These are phyloP conservation scores for Poecilia latipinna DNA, from an alignment of 2,113 vertebrate species.

Conservation along the genomic window DNA sequence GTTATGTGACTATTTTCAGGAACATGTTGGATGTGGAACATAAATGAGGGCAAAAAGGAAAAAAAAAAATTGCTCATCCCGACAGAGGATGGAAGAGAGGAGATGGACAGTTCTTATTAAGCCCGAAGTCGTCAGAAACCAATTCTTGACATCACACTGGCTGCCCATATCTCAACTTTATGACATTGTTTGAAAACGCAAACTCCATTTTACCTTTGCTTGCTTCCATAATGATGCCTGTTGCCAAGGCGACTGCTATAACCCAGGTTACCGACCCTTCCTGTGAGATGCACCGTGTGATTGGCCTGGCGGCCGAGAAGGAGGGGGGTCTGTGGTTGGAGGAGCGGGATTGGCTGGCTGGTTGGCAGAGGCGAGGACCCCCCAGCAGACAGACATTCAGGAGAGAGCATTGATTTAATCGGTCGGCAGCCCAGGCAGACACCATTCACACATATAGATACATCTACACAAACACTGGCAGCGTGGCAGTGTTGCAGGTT, in stretches of 20 bases:
- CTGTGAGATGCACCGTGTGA: conserved; percentile 59
- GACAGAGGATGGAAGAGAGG: neutral
- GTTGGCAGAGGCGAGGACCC: conserved; percentile 48
- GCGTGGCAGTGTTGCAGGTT: conserved; percentile 35
- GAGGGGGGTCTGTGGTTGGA: conserved; percentile 16
- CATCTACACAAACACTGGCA: conserved; percentile 24
- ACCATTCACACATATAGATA: conserved; percentile 11
- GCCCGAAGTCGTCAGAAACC: conserved; percentile 18
- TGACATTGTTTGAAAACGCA: conserved; percentile 24
- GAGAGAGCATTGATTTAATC: conserved; percentile 73
- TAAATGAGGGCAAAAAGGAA: conserved; percentile 16
- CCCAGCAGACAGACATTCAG: conserved; percentile 57
- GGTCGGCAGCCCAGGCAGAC: conserved; percentile 55
- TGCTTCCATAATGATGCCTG: conserved; percentile 60
- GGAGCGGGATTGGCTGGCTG: conserved; percentile 58
- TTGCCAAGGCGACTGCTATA: conserved; percentile 73
- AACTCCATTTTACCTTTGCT: conserved; percentile 49
- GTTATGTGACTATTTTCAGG: conserved; percentile 23
- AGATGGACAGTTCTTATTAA: conserved; percentile 9
- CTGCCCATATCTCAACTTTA: conserved; percentile 24
- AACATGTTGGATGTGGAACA: neutral
- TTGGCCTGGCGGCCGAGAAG: conserved; percentile 55
- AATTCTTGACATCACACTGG: conserved; percentile 21
- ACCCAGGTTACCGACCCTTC: conserved; percentile 72
- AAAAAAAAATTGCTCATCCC: conserved; percentile 5